Base-by-base conservation (phyloP, 2,888 invertebrate species). In the Drosophila mimetica region DNA sequence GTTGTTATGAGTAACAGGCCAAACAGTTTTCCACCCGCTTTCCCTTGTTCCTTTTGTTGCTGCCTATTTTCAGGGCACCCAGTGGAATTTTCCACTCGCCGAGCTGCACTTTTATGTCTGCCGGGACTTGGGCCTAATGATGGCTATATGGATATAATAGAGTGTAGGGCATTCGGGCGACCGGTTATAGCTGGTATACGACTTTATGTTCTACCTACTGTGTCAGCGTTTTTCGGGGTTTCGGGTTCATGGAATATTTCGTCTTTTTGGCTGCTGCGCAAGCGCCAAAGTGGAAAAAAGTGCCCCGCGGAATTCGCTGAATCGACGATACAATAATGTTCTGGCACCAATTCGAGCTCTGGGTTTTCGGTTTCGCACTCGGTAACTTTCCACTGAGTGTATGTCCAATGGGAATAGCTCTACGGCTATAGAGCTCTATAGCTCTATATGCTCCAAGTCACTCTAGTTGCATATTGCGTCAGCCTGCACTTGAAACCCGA, bases 1-100 rank as follows among this genome's bases (percentile, higher is more conserved):
- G 81, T 81, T 74, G 73, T 71, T 73, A 86, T 72, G 81, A 72
- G 75, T 58, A 66, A 75, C 79, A 46, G 32, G 55, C 41, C 42
- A 46, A 42, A 50, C 47, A 34, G 16, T 34, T 69, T 82, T 77
- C 76, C 81, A 86, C 82, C 71, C 70, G 64, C 71, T 58, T 69
- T 55, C 55, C 66, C 70, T 20, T 52, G 42, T 37, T 16, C n/a
- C 22, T 50, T 41, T 41, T 20, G 25, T 39, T 30, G 37, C 20
- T 34, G 50, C 50, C 34, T 32, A 25, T 53, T 53, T 53, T 55
- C 48, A 39, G 52, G 52, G 36, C 58, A 55, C 48, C 39, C 78
- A 86, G 75, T 89, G 90, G 90, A 90, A 90, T 76, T 89, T 90
- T 90, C 90, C 90, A 88, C 72, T 90, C 81, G 61, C 51, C 75